A percentile compares a stretch with the other conserved stretches of the same genome.
Evolutionary conservation across 2,113 vertebrate species (phyloP).

Genomic region (Climacteris rufus): DNA sequence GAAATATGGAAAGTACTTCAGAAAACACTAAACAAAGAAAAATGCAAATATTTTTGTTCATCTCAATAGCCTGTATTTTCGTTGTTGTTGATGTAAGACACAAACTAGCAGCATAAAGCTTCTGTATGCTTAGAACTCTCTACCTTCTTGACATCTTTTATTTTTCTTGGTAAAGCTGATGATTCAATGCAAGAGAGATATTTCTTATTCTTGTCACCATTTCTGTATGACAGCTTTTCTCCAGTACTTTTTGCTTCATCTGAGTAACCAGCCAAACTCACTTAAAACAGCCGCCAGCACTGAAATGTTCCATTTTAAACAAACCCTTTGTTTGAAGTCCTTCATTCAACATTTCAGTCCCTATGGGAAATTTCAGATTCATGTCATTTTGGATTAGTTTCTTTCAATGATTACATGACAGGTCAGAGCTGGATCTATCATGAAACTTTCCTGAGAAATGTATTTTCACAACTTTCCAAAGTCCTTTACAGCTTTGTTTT

Average conservation of each 20-base stretch:
- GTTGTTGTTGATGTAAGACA: neutral
- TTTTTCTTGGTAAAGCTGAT: neutral
- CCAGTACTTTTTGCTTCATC: neutral
- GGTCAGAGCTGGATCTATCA: neutral
- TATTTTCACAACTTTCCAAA: neutral
- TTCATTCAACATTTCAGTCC: neutral
- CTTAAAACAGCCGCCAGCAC: neutral
- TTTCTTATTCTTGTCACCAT: neutral
- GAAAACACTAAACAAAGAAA: neutral
- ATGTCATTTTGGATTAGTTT: conserved; percentile 17
- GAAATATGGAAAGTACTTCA: neutral
- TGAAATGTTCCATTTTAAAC: neutral
- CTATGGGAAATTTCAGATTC: neutral
- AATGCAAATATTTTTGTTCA: neutral
- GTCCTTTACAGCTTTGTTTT: neutral
- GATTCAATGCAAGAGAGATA: neutral
- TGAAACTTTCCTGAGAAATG: neutral
- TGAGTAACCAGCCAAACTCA: neutral
- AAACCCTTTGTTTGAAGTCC: neutral
- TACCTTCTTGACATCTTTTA: neutral
- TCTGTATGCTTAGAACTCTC: neutral
- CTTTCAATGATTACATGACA: neutral
- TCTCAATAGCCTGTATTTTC: neutral
- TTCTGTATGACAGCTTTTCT: neutral
- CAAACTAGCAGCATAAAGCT: neutral